phyloP scores from a whole-genome alignment of 2,888 invertebrate species.

The Chorisops tibialis region DNA sequence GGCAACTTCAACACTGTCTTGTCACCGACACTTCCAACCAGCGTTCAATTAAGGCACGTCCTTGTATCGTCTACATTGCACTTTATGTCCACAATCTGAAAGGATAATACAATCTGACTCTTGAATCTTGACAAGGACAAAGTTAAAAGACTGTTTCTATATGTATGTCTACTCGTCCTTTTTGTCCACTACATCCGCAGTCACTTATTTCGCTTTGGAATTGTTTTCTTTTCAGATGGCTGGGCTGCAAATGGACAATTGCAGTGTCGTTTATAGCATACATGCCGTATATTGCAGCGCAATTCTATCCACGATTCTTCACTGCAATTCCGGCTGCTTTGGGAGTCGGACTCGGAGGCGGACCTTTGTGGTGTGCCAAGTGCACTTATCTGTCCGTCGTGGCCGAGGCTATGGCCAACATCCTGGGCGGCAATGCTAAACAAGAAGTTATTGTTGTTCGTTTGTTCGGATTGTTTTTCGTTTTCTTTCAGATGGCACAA shows the following conservation, averaged over 20 bases:
- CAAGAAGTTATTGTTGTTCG: slow-evolving; percentile 79
- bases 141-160: too few species aligned
- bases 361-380: slow-evolving; percentile 94
- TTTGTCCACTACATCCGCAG: background rate
- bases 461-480: slow-evolving; percentile 94
- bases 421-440: slow-evolving; percentile 60
- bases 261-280: slow-evolving; percentile 82
- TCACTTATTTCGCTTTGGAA: background rate
- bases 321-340: slow-evolving; percentile 81
- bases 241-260: slow-evolving; percentile 89
- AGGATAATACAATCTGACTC: too few species aligned
- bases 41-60: too few species aligned
- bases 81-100: too few species aligned
- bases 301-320: slow-evolving; percentile 82
- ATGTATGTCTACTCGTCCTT: background rate
- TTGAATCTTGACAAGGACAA: too few species aligned
- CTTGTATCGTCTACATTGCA: too few species aligned
- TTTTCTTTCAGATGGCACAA: slow-evolving; percentile 94
- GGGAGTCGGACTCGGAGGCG: slow-evolving; percentile 79
- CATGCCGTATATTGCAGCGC: slow-evolving; percentile 85
- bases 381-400: slow-evolving; percentile 88
- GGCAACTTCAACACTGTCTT: too few species aligned
- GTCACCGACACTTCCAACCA: too few species aligned
- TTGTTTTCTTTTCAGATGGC: slow-evolving; percentile 58
- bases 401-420: slow-evolving; percentile 70